Evolutionary conservation across 2,888 invertebrate species (phyloP).

Genomic region (Hemistola chrysoprasaria): DNA sequence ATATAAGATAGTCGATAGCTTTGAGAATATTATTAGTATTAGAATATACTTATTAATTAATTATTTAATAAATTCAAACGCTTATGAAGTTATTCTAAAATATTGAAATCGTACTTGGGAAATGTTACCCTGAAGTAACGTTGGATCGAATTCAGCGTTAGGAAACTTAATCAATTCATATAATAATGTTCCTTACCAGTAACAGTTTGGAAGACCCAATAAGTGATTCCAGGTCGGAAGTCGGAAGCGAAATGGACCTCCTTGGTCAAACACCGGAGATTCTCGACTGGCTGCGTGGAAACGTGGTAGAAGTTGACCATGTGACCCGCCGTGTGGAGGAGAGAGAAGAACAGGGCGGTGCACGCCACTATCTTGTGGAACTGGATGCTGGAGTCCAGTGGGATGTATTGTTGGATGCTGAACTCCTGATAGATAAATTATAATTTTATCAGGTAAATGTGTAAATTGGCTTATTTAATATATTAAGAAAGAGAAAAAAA

Average conservation of each 20-base stretch:
- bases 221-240: slow-evolving; percentile 95
- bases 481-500: too few species aligned
- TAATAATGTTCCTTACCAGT: slow-evolving; percentile 84
- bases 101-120: too few species aligned
- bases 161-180: not conserved
- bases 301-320: slow-evolving; percentile 99
- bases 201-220: slow-evolving; percentile 97
- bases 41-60: too few species aligned
- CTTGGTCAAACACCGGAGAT: slow-evolving; percentile 94
- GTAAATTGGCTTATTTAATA: too few species aligned
- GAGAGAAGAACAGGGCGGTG: slow-evolving; percentile 95
- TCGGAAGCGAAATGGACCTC: slow-evolving; percentile 97
- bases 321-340: slow-evolving; percentile 96
- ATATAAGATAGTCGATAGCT: too few species aligned
- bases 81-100: too few species aligned
- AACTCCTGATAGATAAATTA: slow-evolving; percentile 83
- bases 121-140: too few species aligned
- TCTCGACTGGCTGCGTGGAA: slow-evolving; percentile 96
- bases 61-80: too few species aligned
- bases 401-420: slow-evolving; percentile 96
- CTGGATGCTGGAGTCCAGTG: slow-evolving; percentile 96
- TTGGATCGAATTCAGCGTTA: too few species aligned
- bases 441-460: not conserved
- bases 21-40: too few species aligned
- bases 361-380: slow-evolving; percentile 98